A percentile compares a stretch with the other conserved stretches of the same genome.
phyloP scores from a whole-genome alignment of 2,888 invertebrate species.

The Drosophila phalerata region DNA sequence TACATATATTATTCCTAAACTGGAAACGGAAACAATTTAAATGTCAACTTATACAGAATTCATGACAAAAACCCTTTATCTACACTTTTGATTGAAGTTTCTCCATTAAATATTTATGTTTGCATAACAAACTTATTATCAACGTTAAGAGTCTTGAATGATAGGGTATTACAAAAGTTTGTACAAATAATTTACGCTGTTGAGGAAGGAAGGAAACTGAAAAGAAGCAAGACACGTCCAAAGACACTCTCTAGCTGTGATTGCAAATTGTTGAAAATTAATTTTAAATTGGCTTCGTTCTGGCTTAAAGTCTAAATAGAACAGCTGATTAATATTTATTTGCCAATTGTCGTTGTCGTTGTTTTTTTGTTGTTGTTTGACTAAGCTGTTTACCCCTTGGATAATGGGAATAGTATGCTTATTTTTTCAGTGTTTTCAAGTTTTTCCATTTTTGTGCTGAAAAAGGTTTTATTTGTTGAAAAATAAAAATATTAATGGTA shows the following conservation, averaged over 20 bases:
- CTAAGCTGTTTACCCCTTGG: neutral
- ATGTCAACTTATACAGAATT: neutral
- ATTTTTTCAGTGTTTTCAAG: too few relatives aligned
- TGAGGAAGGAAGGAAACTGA: neutral
- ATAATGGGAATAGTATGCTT: neutral
- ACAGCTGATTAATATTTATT: slow-evolving; percentile 35
- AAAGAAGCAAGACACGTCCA: slow-evolving; percentile 10
- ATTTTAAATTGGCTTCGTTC: slow-evolving; percentile 38
- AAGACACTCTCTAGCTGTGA: slow-evolving; percentile 32
- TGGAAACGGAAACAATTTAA: slow-evolving; percentile 13
- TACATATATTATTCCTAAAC: neutral
- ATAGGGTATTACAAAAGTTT: slow-evolving; percentile 1
- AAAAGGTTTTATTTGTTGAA: neutral
- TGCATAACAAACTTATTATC: neutral
- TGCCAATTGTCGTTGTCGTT: neutral
- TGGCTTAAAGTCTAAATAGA: slow-evolving; percentile 11
- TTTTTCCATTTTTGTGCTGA: too few relatives aligned
- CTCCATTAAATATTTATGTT: neutral
- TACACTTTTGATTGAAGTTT: neutral
- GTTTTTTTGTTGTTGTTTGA: neutral
- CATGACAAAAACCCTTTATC: neutral
- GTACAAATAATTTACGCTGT: neutral
- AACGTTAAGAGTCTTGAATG: neutral
- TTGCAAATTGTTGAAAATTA: slow-evolving; percentile 54
- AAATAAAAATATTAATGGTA: too few relatives aligned